Percentiles rank a stretch among this genome's conserved stretches.
These are phyloP conservation scores for Meandrina meandrites DNA, from an alignment of 92 coral and sea anemone genomes.

Conservation along the genomic window DNA sequence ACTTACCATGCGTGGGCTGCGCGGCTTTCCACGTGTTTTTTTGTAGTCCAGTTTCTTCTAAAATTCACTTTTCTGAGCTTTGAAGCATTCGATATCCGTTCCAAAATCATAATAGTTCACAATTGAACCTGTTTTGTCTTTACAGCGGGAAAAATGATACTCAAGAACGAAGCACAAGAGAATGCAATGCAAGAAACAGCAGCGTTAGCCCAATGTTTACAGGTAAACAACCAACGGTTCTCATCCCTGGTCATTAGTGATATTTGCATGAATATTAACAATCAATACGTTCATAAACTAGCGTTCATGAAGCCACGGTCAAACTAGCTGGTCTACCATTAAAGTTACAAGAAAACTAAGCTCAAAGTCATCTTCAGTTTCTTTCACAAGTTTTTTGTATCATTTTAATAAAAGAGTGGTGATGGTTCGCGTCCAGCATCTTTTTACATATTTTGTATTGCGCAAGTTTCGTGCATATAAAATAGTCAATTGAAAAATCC, in stretches of 20 bases:
- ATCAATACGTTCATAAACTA: too few species aligned
- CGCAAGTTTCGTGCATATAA: neutral
- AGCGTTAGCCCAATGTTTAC: conserved; percentile 23
- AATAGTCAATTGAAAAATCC: neutral
- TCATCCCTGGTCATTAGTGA: neutral
- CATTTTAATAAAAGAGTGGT: neutral
- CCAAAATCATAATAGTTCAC: neutral
- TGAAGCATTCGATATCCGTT: neutral
- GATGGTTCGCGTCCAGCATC: neutral
- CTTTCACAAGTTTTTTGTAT: neutral
- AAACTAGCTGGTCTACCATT: neutral
- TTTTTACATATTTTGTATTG: neutral
- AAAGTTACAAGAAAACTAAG: neutral
- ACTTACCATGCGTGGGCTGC: neutral
- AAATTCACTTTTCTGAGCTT: neutral
- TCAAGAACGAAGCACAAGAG: conserved; percentile 11
- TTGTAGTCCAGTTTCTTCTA: neutral
- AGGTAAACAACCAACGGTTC: neutral
- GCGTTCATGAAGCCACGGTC: neutral
- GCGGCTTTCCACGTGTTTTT: neutral
- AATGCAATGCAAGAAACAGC: conserved; percentile 8
- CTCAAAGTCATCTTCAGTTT: neutral
- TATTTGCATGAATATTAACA: neutral
- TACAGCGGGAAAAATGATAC: conserved; percentile 2
- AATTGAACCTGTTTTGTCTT: neutral